Evolutionary conservation across 2,113 vertebrate genomes (phyloP).

Genomic region (Psilopsiagon aurifrons): DNA sequence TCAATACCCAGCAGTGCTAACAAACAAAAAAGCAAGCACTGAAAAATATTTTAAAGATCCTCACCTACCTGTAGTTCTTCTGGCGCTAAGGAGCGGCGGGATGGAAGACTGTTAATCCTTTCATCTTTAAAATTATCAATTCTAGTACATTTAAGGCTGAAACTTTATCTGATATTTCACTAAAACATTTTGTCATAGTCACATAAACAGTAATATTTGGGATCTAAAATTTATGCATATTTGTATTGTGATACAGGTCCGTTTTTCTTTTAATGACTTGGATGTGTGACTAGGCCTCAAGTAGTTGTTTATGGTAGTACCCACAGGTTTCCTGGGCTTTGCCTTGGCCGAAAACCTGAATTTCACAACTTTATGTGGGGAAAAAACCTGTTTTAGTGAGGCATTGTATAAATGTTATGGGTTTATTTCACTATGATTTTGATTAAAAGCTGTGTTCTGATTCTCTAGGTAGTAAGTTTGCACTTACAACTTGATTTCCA

Average conservation of each 20-base stretch:
- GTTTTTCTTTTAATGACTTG: not conserved
- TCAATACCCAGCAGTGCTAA: not conserved
- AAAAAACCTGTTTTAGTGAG: not conserved
- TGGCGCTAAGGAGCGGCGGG: not conserved
- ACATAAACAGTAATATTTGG: not conserved
- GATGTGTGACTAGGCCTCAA: not conserved
- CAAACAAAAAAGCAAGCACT: not conserved
- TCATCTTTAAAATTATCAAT: not conserved
- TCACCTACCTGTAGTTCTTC: not conserved
- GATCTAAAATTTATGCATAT: not conserved
- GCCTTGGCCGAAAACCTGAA: not conserved
- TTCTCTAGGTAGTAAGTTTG: not conserved
- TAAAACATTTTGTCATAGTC: not conserved
- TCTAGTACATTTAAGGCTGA: not conserved
- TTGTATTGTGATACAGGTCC: not conserved
- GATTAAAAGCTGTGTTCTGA: not conserved
- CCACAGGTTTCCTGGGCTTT: not conserved
- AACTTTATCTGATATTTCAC: rapidly evolving
- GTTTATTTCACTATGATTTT: not conserved
- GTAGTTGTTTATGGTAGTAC: not conserved
- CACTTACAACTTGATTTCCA: not conserved
- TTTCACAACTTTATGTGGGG: not conserved
- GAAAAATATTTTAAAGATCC: not conserved
- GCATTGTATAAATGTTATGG: not conserved
- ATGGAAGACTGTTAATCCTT: not conserved